phyloP scores from a whole-genome alignment of 2,888 invertebrate genomes.

The Zaprionus obscuricornis region DNA sequence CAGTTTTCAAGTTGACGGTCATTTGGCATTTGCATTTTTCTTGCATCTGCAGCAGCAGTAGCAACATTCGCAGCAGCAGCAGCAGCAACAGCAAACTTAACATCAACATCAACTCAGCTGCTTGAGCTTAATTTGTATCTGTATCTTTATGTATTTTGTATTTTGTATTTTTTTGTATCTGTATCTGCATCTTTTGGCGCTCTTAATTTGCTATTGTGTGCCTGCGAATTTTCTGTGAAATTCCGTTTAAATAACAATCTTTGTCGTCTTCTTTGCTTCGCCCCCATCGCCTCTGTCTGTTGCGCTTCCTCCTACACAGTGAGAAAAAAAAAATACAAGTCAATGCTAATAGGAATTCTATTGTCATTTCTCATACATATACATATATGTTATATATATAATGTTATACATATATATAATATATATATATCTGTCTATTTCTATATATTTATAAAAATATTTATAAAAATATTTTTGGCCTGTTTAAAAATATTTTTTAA shows the following conservation, averaged over 20 bases:
- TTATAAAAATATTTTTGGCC: too few relatives aligned
- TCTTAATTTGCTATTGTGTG: slow-evolving; percentile 51
- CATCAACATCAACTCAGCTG: too few relatives aligned
- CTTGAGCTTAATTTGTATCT: too few relatives aligned
- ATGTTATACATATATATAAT: neutral
- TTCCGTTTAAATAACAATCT: slow-evolving; percentile 35
- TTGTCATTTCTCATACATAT: neutral
- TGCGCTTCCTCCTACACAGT: slow-evolving; percentile 44
- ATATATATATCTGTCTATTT: neutral
- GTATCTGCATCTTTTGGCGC: slow-evolving; percentile 46
- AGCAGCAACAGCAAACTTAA: too few relatives aligned
- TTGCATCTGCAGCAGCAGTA: too few relatives aligned
- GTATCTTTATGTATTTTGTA: too few relatives aligned
- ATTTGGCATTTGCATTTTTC: too few relatives aligned
- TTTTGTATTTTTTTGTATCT: slow-evolving; percentile 54
- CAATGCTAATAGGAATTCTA: too few relatives aligned
- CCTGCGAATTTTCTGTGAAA: slow-evolving; percentile 55
- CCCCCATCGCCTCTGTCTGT: slow-evolving; percentile 34
- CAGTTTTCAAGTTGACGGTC: too few relatives aligned
- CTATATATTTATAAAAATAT: too few relatives aligned
- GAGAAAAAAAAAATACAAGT: neutral
- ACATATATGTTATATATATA: slow-evolving; percentile 3
- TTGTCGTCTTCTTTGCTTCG: slow-evolving; percentile 24
- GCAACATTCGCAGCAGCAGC: too few relatives aligned
- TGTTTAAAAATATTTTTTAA: neutral